Conservation (phyloP, 2,888 invertebrate species). For the Muschampia plurimacula region DNA sequence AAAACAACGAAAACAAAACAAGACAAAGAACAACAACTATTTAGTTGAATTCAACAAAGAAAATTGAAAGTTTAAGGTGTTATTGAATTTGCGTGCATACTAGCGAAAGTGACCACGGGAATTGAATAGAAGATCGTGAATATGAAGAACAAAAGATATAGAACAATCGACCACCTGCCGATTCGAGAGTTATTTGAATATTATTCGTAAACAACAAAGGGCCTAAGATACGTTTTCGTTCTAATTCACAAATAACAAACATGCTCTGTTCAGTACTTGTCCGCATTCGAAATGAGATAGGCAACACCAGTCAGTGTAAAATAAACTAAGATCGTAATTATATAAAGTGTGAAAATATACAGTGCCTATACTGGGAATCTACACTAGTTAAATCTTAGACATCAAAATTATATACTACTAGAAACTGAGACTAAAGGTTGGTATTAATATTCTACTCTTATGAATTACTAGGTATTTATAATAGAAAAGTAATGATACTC, state of each 20-base stretch:
- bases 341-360: background rate
- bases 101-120: conserved; percentile 72
- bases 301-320: conserved; percentile 17
- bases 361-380: background rate
- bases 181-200: conserved; percentile 71
- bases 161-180: conserved; percentile 77
- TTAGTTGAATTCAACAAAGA: conserved; percentile 45
- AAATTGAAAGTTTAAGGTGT: conserved; percentile 65
- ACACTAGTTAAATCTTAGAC: background rate
- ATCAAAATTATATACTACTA: background rate
- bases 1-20: conserved; percentile 65
- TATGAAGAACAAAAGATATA: conserved; percentile 50
- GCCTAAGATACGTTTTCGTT: conserved; percentile 67
- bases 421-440: too few relatives aligned
- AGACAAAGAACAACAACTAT: conserved; percentile 1
- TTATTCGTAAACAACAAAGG: conserved; percentile 70
- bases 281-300: conserved; percentile 33
- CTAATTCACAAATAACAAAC: conserved; percentile 47
- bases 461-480: too few relatives aligned
- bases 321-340: background rate
- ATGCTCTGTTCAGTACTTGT: conserved; percentile 57
- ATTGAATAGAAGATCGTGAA: conserved; percentile 46
- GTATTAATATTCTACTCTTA: too few relatives aligned
- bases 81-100: conserved; percentile 65
- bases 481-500: too few relatives aligned